Conservation (phyloP, 1,140 invertebrate species). For the Lineus longissimus region DNA sequence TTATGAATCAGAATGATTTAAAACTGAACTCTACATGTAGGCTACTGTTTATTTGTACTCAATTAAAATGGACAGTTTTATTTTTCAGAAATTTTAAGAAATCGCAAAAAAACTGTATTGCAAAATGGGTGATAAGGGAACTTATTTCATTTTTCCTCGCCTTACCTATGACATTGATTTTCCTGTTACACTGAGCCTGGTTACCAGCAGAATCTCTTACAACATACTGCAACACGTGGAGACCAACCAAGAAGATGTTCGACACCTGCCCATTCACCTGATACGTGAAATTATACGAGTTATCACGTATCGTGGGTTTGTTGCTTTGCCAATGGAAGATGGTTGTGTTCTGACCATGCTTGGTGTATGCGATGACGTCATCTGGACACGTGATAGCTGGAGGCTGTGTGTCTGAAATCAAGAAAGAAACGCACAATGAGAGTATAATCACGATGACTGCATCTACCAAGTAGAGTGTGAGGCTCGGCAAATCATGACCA, state of each 20-base stretch:
- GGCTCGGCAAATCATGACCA: too few relatives aligned
- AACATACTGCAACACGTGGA: not conserved
- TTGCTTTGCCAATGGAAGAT: constrained; percentile 12
- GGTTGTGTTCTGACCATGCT: constrained; percentile 1
- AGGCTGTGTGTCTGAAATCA: constrained; percentile 7
- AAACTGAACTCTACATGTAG: too few relatives aligned
- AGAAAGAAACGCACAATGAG: not conserved
- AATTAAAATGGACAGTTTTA: too few relatives aligned
- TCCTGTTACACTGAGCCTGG: not conserved
- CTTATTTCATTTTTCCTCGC: not conserved
- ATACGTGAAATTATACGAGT: not conserved
- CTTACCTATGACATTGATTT: not conserved
- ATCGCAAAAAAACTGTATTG: too few relatives aligned
- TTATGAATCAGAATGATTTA: too few relatives aligned
- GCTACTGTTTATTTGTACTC: too few relatives aligned
- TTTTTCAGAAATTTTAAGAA: too few relatives aligned
- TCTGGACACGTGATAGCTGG: constrained; percentile 11
- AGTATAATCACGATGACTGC: too few relatives aligned
- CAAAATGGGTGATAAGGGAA: too few relatives aligned
- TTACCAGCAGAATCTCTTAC: not conserved
- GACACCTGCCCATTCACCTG: not conserved
- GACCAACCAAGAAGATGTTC: not conserved
- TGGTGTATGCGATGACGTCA: not conserved
- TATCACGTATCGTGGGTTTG: not conserved
- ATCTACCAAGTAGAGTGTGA: too few relatives aligned